Evolutionary conservation across 2,797 vertebrate species (phyloP).

Genomic region (Sebastes reedi): DNA sequence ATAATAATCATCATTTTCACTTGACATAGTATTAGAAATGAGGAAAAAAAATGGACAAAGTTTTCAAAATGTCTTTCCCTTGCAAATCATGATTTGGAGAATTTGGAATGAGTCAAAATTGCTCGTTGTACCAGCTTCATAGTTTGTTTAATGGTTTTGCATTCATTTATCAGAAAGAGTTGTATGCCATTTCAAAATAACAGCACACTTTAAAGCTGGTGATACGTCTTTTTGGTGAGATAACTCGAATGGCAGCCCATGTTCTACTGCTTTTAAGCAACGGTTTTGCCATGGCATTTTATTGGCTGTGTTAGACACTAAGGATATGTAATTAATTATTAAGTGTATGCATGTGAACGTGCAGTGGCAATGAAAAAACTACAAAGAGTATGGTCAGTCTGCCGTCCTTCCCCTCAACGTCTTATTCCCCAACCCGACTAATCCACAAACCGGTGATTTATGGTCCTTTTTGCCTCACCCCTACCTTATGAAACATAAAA

Average conservation of each 20-base stretch:
- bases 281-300: constrained; percentile 58
- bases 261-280: constrained; percentile 63
- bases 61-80: constrained; percentile 46
- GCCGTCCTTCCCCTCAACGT: constrained; percentile 34
- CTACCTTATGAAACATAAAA: constrained; percentile 72
- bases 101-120: constrained; percentile 62
- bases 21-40: constrained; percentile 54
- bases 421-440: constrained; percentile 19
- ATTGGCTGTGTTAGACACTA: constrained; percentile 67
- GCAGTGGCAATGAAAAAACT: constrained; percentile 63
- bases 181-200: constrained; percentile 61
- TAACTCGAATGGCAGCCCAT: constrained; percentile 63
- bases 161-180: constrained; percentile 53
- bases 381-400: constrained; percentile 46
- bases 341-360: constrained; percentile 65
- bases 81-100: constrained; percentile 50
- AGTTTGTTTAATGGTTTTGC: constrained; percentile 38
- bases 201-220: constrained; percentile 77
- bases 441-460: constrained; percentile 61
- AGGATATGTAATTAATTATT: constrained; percentile 62
- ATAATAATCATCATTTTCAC: constrained; percentile 46
- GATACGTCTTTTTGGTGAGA: constrained; percentile 69
- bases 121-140: constrained; percentile 41
- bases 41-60: constrained; percentile 4
- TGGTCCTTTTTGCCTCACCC: constrained; percentile 74